A percentile compares a stretch with the other conserved stretches of the same genome.
phyloP scores from a whole-genome alignment of 2,888 invertebrate species.

The Agrotis segetum region DNA sequence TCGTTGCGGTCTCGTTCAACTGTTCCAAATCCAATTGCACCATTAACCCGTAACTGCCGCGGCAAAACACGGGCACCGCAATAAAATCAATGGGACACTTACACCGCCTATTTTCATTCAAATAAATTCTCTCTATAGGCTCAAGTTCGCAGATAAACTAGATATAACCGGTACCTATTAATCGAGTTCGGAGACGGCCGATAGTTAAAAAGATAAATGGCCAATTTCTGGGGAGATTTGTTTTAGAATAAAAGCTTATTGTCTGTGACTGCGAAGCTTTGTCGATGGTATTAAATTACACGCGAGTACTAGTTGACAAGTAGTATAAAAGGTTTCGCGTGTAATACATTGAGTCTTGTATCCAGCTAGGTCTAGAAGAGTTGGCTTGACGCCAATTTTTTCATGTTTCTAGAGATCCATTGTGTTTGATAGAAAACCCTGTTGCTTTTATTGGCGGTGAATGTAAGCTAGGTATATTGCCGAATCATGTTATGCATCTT shows the following conservation, averaged over 20 bases:
- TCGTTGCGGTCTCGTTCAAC: slow-evolving; percentile 74
- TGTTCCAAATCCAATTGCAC: slow-evolving; percentile 78
- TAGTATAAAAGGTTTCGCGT: slow-evolving; percentile 79
- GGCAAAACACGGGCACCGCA: slow-evolving; percentile 77
- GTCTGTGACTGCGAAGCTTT: slow-evolving; percentile 66
- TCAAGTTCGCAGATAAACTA: slow-evolving; percentile 71
- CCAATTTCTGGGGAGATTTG: slow-evolving; percentile 74
- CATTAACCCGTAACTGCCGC: slow-evolving; percentile 79
- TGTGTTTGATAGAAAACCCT: slow-evolving; percentile 66
- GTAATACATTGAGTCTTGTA: slow-evolving; percentile 77
- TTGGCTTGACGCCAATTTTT: slow-evolving; percentile 83
- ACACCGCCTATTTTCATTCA: slow-evolving; percentile 76
- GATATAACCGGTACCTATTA: slow-evolving; percentile 66
- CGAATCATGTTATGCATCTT: slow-evolving; percentile 39
- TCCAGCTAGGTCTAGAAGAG: slow-evolving; percentile 66
- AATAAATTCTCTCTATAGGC: slow-evolving; percentile 72
- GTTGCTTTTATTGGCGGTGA: slow-evolving; percentile 66
- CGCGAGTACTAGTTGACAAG: slow-evolving; percentile 72
- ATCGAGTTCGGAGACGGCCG: slow-evolving; percentile 63
- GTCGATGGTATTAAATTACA: slow-evolving; percentile 79
- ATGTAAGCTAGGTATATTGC: slow-evolving; percentile 47
- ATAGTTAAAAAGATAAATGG: slow-evolving; percentile 71
- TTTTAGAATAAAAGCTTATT: slow-evolving; percentile 77
- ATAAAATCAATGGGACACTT: slow-evolving; percentile 82
- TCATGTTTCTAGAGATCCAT: slow-evolving; percentile 75